Evolutionary conservation across 2,797 vertebrate genomes (phyloP).

Genomic region (Synaphobranchus kaupii): DNA sequence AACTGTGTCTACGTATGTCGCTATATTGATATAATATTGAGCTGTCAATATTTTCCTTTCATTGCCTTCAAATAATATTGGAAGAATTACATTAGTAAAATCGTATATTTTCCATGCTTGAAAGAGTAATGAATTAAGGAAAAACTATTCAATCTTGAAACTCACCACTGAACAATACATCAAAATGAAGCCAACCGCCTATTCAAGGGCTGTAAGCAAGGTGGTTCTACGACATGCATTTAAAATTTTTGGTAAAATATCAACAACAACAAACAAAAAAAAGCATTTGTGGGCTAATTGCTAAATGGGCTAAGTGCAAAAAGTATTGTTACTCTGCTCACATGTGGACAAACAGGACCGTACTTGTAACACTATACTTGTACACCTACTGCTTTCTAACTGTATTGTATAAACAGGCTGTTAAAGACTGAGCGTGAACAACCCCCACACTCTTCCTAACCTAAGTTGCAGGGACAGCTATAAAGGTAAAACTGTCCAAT

Average conservation of each 20-base stretch:
- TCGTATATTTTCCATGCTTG: neutral
- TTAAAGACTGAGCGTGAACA: neutral
- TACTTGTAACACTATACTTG: neutral
- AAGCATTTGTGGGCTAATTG: neutral
- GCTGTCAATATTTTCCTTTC: neutral
- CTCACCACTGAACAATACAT: neutral
- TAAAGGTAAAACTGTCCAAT: neutral
- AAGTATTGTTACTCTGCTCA: too few species aligned
- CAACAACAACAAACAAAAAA: neutral
- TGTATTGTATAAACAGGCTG: neutral
- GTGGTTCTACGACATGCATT: neutral
- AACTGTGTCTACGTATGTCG: neutral
- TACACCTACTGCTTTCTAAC: too few species aligned
- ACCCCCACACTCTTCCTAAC: too few species aligned
- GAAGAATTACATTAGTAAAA: constrained; percentile 8
- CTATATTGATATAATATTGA: neutral
- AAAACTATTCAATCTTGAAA: neutral
- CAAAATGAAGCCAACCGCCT: neutral
- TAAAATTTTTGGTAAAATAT: neutral
- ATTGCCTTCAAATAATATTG: neutral
- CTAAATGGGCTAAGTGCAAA: too few species aligned
- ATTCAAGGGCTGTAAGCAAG: neutral
- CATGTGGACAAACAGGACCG: neutral
- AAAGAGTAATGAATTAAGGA: neutral
- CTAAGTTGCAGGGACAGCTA: neutral